Conservation (phyloP, 2,888 invertebrate species). For the Tribolium freemani region DNA sequence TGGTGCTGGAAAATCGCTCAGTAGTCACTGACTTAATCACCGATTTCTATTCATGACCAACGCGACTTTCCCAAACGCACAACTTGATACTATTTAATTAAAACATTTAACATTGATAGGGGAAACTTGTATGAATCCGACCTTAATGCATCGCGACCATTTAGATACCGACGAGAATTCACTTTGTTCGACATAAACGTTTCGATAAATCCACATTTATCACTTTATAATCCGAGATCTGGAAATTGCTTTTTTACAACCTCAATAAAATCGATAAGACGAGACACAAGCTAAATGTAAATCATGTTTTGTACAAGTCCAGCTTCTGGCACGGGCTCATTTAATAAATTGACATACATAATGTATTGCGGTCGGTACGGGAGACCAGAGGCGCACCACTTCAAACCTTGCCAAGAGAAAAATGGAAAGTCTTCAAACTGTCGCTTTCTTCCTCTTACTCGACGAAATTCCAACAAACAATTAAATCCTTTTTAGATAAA, state of each 20-base stretch:
- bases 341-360: constrained; percentile 53
- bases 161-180: constrained; percentile 32
- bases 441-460: background rate
- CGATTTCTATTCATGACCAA: constrained; percentile 32
- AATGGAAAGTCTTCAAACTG: background rate
- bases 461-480: too few species aligned
- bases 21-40: constrained; percentile 27
- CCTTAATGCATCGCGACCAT: constrained; percentile 29
- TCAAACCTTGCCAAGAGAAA: background rate
- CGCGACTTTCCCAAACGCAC: constrained; percentile 16
- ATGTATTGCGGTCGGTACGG: constrained; percentile 46
- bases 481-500: background rate
- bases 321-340: constrained; percentile 54
- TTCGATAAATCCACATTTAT: constrained; percentile 29
- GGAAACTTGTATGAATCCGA: constrained; percentile 17
- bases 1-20: background rate
- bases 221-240: constrained; percentile 22
- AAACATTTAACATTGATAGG: constrained; percentile 29
- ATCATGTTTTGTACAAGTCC: constrained; percentile 52
- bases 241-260: constrained; percentile 17
- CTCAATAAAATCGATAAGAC: constrained; percentile 6
- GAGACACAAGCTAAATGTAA: constrained; percentile 37
- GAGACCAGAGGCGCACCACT: constrained; percentile 43
- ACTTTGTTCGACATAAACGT: constrained; percentile 32
- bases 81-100: constrained; percentile 18